Evolutionary conservation across 30 jellyfish, hydroid and myxozoan species (phyloP).

Genomic region (Pseudorhiza aurosa): DNA sequence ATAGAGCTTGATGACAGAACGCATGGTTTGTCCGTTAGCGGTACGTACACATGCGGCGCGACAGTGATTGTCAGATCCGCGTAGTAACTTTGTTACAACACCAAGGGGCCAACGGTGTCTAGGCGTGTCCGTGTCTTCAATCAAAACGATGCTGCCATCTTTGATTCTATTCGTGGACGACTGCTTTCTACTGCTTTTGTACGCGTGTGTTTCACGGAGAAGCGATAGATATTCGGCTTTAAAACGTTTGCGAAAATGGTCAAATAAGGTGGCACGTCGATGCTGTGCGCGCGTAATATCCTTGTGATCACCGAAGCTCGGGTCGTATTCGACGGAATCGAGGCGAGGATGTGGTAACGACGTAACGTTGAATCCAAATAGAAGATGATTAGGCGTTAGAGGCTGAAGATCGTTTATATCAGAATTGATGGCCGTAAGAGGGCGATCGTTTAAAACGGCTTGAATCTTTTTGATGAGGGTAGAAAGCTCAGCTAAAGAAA

Average conservation of each 20-base stretch:
- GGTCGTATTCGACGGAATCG: not conserved
- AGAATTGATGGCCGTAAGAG: conserved; percentile 2
- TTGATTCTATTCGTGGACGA: not conserved
- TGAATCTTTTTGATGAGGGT: conserved; percentile 21
- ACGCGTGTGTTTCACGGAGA: conserved; percentile 19
- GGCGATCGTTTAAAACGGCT: conserved; percentile 38
- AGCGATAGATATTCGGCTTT: conserved; percentile 13
- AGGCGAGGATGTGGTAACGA: conserved; percentile 26
- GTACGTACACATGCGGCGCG: conserved; percentile 21
- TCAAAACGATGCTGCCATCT: conserved; percentile 15
- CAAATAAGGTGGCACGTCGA: not conserved
- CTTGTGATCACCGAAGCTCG: conserved; percentile 12
- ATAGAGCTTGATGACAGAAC: conserved; percentile 7
- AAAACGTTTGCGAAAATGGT: conserved; percentile 10
- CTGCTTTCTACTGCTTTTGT: not conserved
- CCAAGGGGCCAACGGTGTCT: conserved; percentile 43
- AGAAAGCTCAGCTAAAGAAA: not conserved
- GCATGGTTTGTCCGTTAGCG: conserved; percentile 18
- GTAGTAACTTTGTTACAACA: not conserved
- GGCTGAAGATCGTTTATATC: conserved; percentile 38
- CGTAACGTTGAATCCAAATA: conserved; percentile 21
- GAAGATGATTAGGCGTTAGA: conserved; percentile 31
- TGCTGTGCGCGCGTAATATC: conserved; percentile 4
- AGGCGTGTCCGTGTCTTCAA: conserved; percentile 36
- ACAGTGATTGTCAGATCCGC: conserved; percentile 19